These are phyloP conservation scores for Dinomys branickii DNA, from an alignment of 2,113 vertebrate species.

Conservation along the genomic window DNA sequence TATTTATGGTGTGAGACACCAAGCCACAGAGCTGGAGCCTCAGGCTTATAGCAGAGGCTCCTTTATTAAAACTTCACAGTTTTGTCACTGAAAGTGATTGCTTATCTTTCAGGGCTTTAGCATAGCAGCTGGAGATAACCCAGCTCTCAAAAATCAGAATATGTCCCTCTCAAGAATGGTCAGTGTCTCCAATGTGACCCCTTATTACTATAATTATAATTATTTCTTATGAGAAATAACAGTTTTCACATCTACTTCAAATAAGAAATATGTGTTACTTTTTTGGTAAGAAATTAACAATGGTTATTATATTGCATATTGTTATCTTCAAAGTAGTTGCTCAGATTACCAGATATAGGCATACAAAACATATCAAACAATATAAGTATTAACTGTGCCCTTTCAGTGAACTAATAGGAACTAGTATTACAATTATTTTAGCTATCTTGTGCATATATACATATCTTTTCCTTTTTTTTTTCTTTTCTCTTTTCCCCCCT, in stretches of 20 bases:
- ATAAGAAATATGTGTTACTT: not conserved
- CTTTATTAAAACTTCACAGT: constrained; percentile 49
- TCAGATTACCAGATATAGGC: too few relatives aligned
- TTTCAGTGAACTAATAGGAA: too few relatives aligned
- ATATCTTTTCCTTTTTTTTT: too few relatives aligned
- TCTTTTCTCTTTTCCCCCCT: too few relatives aligned
- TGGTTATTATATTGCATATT: too few relatives aligned
- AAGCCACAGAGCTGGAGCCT: not conserved
- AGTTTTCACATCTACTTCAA: not conserved
- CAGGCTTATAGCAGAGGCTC: not conserved
- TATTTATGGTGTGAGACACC: constrained; percentile 9
- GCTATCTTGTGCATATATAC: too few relatives aligned
- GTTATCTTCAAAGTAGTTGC: too few relatives aligned
- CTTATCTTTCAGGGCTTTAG: not conserved
- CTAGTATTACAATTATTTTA: too few relatives aligned
- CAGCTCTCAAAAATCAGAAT: not conserved
- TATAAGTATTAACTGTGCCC: too few relatives aligned
- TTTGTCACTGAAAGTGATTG: not conserved
- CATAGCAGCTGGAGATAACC: not conserved
- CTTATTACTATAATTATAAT: not conserved
- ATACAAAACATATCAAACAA: too few relatives aligned
- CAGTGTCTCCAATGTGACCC: not conserved
- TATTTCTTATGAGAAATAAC: not conserved
- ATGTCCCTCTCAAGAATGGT: not conserved
- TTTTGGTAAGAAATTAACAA: too few relatives aligned